Evolutionary conservation across 2,888 invertebrate genomes (phyloP), one percentile per base, ranked within the genome.

Genomic region (Oxycera nigricornis): DNA sequence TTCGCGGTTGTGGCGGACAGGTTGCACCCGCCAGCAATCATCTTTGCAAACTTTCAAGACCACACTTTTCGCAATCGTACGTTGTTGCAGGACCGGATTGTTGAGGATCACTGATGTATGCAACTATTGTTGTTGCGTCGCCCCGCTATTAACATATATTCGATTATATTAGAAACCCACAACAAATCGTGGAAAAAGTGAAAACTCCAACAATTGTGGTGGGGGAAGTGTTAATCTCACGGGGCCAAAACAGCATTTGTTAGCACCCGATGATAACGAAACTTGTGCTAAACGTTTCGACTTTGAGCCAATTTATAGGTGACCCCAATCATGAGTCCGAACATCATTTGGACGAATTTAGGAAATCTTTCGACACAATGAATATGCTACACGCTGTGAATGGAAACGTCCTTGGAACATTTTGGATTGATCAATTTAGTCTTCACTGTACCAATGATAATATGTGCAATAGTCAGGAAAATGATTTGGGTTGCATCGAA

Each of bases 1-100:
- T 62, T 35, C 3, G 20, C 67, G 24, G 39, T 67, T 67, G 17
- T 39, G 30, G 14, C 30, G 14, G 28, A 59, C 59, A 17, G 22
- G 46, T 67, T 67, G 61, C 35, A 35, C 22, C 39, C n/a, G 28
- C 59, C 24, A 61, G 20, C 22, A 2, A 67, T 24, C 1, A 24
- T 24, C 26, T 67, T 67, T 55, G 7, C 30, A 30, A 30, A 67
- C 67, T 67, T 67, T 67, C 46, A 39, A 41, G 67, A 46, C 67
- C 67, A 67, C 26, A 26, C 62, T 24, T 59, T 41, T 26, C 41
- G 39, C 35, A 62, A 35, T 17, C 6, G n/a, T 59, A n/a, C 30
- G 35, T 14, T 46, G 14, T 2, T 11, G 17, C 6, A 41, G 46
- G 67, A 41, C 22, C 67, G 67, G 67, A 67, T 14, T 41, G 67